Evolutionary conservation across 2,888 invertebrate genomes (phyloP), one percentile per base, ranked within the genome.

Genomic region (Argyra leucocephala): DNA sequence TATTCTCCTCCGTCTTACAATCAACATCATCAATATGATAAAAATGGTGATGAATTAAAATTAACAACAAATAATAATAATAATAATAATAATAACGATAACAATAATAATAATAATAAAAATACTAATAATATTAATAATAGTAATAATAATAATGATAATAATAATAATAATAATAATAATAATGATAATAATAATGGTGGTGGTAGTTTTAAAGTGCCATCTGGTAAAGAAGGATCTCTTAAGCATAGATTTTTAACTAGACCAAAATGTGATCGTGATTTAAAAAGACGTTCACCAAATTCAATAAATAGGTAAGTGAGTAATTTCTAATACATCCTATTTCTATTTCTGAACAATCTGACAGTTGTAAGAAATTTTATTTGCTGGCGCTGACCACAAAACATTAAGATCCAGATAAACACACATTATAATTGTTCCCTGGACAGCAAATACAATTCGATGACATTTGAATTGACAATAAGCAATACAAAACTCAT

Each of bases 171-270:
- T 21, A 18, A 57, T 21, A 57, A 57, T 9, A 15, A 57, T 5
- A 9, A 6, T 21, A 22, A 58, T 4, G 3, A 58, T 10, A 58
- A 12, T 21, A 24, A 48, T 24, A 21, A 48, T 48, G 48, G 18
- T 48, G 48, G 48, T 36, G 73, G 71, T 10, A 73, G 74, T 64
- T 76, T 76, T 64, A 76, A 76, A 69, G 81, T 83, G 62, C 83
- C 83, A 58, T 81, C 81, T 21, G 85, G 85, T 48, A 85, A 85
- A 70, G 85, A 85, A 74, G 85, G 85, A 31, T 85, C 85, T 63
- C 74, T 85, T 63, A 86, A 86, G 73, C 85, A 86, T 74, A 78
- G 86, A 68, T 83, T 86, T 69, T 76, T 86, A 68, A 82, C 81
- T 22, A 80, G 85, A 65, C 84, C 85, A 12, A 21, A 12, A 61